Evolutionary conservation across 1,140 invertebrate species (phyloP), one percentile per base, ranked within the genome.

Genomic region (Apolygus lucorum): DNA sequence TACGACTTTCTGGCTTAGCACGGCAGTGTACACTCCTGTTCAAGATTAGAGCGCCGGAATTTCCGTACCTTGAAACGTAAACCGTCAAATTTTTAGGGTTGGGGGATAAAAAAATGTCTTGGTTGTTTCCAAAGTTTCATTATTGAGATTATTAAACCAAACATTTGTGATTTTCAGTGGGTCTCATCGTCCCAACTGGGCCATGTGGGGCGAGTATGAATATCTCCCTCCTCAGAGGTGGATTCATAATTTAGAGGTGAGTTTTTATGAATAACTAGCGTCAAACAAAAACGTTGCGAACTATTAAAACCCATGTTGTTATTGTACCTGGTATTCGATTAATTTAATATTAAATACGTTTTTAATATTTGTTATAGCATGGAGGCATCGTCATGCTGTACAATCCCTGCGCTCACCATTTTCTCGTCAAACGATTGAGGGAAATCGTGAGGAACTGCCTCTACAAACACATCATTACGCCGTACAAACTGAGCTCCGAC

Each of bases 341-440:
- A n/a, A n/a, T n/a, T n/a, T n/a, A n/a, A n/a, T n/a, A n/a, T n/a
- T n/a, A n/a, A n/a, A n/a, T n/a, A n/a, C n/a, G n/a, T n/a, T n/a
- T n/a, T n/a, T n/a, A n/a, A n/a, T n/a, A 27, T 59, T 67, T 68
- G 69, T 78, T 80, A 28, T 75, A 89, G 84, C 92, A 95, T 78
- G 92, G 93, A 67, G 87, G 87, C 1, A 81, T 95, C 49, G 89
- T 92, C 0, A 87, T 93, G 84, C 78, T 95, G 8, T 94, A 93
- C 76, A 91, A 96, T 83, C 93, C 93, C 1, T 96, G 93, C 80
- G 88, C 90, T 8, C 84, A 90, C 79, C 80, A 80, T 0, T 71
- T 80, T 2, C 83, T 90, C 80, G 84, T 94, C 0, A 76, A 85
- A 34, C 73, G 79, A 62, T 79, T 95, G 68, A 85, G 83, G 76